Evolutionary conservation across 1,140 invertebrate genomes (phyloP).

Genomic region (Trichonephila clavipes): DNA sequence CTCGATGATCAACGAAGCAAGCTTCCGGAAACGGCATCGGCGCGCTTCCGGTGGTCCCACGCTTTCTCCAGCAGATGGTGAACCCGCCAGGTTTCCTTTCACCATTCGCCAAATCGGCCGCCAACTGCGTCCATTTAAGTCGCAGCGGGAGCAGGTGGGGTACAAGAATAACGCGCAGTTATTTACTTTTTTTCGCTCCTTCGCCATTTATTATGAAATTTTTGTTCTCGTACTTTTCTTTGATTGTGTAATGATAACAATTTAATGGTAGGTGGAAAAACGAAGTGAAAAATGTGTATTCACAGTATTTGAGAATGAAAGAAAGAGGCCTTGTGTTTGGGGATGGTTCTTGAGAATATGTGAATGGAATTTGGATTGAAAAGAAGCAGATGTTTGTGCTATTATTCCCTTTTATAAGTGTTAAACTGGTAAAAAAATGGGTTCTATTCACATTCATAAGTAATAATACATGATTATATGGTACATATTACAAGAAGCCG

Average conservation of each 20-base stretch:
- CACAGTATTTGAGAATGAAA: not conserved
- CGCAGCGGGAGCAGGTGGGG: not conserved
- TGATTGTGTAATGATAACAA: not conserved
- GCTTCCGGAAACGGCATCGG: slow-evolving; percentile 62
- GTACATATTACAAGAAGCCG: no score
- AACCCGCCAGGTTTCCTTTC: slow-evolving; percentile 10
- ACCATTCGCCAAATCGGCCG: slow-evolving; percentile 40
- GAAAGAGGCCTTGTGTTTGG: not conserved
- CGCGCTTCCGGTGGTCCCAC: slow-evolving; percentile 55
- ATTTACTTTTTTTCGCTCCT: not conserved
- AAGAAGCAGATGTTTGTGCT: not conserved
- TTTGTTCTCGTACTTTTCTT: not conserved
- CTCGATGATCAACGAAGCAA: slow-evolving; percentile 67
- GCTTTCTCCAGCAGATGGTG: slow-evolving; percentile 59
- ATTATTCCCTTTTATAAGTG: not conserved
- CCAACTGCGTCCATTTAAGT: slow-evolving; percentile 26
- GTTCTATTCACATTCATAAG: no score
- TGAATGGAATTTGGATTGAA: not conserved
- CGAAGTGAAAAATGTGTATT: not conserved
- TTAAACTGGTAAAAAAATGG: not conserved
- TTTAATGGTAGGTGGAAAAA: not conserved
- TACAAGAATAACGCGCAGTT: not conserved
- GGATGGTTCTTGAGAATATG: not conserved
- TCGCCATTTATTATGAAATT: not conserved
- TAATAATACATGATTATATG: no score